Percentiles rank a stretch among this genome's conserved stretches.
Conservation (phyloP, 1,140 invertebrate genomes). For the Leptinotarsa lineolata region DNA sequence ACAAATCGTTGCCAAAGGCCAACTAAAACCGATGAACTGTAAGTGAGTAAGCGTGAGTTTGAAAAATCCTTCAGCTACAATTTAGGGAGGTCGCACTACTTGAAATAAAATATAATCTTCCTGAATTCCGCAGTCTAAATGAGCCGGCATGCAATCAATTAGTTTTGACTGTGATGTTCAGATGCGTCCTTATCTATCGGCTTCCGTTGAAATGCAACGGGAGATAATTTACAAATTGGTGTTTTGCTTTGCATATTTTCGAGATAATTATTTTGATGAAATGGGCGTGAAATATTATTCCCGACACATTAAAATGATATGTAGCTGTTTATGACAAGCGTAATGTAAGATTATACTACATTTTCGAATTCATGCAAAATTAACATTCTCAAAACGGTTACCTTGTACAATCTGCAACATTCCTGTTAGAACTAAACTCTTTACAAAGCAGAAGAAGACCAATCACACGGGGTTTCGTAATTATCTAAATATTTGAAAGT, state of each 20-base stretch:
- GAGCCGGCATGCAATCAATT: constrained; percentile 5
- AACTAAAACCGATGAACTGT: constrained; percentile 13
- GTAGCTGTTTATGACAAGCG: not conserved
- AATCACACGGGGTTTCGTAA: not conserved
- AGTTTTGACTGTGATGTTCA: not conserved
- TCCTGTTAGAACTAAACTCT: too few species aligned
- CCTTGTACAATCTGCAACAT: too few species aligned
- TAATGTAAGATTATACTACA: too few species aligned
- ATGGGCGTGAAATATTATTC: not conserved
- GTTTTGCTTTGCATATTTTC: constrained; percentile 6
- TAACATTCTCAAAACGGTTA: too few species aligned
- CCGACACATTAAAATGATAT: not conserved
- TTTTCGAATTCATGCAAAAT: too few species aligned
- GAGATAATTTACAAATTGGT: not conserved
- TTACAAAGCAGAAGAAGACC: too few species aligned
- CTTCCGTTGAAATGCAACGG: not conserved
- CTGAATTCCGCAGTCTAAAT: constrained; percentile 17
- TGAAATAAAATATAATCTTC: constrained; percentile 11
- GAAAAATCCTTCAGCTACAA: not conserved
- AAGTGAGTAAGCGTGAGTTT: constrained; percentile 10
- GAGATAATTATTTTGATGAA: not conserved
- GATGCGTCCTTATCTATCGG: not conserved
- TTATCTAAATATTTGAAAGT: not conserved
- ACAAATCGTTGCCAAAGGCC: constrained; percentile 25
- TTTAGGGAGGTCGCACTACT: not conserved